Conservation (phyloP, 2,888 invertebrate species). For the Ormyrus labotus region DNA sequence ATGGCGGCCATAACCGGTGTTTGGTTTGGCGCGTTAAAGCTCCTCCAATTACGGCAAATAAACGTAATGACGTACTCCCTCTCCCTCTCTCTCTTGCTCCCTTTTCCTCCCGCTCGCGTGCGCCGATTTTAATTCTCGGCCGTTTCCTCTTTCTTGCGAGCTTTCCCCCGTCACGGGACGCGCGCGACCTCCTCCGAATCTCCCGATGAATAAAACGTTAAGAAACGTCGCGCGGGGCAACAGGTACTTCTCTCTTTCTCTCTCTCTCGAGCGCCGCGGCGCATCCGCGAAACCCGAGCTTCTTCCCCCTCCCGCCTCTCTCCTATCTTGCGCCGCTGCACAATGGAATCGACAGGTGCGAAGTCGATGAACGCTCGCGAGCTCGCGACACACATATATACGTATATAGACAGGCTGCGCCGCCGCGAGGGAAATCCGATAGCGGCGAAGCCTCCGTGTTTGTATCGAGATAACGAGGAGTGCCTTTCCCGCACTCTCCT, state of each 20-base stretch:
- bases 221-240: neutral
- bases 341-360: constrained; percentile 26
- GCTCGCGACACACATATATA: neutral
- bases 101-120: constrained; percentile 13
- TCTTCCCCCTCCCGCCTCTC: neutral
- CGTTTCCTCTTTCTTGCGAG: neutral
- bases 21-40: constrained; percentile 72
- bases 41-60: constrained; percentile 73
- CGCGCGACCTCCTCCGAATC: too few relatives aligned
- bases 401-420: too few relatives aligned
- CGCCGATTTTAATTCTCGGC: neutral
- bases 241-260: neutral
- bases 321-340: neutral
- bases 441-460: neutral
- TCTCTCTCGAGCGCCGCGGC: neutral
- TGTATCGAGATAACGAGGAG: too few relatives aligned
- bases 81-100: constrained; percentile 20
- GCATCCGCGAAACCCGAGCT: neutral
- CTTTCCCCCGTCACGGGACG: too few relatives aligned
- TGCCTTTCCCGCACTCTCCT: too few relatives aligned
- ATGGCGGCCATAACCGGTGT: constrained; percentile 72
- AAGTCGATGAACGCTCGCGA: constrained; percentile 16
- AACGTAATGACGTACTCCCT: constrained; percentile 65
- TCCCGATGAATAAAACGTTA: too few relatives aligned
- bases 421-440: constrained; percentile 60